Evolutionary conservation across 2,797 vertebrate species (phyloP).

Genomic region (Lophius americanus): DNA sequence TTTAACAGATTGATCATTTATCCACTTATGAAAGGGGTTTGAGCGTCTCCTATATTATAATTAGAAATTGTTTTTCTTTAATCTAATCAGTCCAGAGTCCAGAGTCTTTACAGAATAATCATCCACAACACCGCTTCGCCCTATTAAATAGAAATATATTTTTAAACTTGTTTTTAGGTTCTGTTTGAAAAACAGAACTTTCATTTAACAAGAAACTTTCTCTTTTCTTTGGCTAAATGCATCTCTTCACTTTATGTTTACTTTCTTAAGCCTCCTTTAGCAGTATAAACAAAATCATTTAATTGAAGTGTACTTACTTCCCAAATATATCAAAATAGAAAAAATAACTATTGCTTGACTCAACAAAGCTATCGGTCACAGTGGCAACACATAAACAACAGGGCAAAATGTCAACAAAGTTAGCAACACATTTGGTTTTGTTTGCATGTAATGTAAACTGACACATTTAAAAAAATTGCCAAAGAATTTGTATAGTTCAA

Average conservation of each 20-base stretch:
- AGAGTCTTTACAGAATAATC: too few species aligned
- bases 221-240: not conserved
- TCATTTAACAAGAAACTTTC: too few species aligned
- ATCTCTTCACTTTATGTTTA: not conserved
- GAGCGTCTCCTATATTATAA: too few species aligned
- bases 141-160: too few species aligned
- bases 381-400: not conserved
- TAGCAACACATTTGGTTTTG: conserved; percentile 4
- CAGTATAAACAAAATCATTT: conserved; percentile 1
- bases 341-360: not conserved
- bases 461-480: not conserved
- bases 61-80: too few species aligned
- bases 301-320: conserved; percentile 5
- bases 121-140: too few species aligned
- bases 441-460: conserved; percentile 26
- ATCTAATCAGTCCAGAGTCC: too few species aligned
- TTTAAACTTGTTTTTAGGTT: too few species aligned
- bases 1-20: too few species aligned
- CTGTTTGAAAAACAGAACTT: too few species aligned
- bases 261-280: conserved; percentile 4
- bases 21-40: too few species aligned
- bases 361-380: conserved; percentile 5
- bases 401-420: conserved; percentile 5
- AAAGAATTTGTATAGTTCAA: conserved; percentile 8
- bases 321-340: not conserved